Conservation (phyloP, 2,797 vertebrate species). For the Limnodromus scolopaceus region DNA sequence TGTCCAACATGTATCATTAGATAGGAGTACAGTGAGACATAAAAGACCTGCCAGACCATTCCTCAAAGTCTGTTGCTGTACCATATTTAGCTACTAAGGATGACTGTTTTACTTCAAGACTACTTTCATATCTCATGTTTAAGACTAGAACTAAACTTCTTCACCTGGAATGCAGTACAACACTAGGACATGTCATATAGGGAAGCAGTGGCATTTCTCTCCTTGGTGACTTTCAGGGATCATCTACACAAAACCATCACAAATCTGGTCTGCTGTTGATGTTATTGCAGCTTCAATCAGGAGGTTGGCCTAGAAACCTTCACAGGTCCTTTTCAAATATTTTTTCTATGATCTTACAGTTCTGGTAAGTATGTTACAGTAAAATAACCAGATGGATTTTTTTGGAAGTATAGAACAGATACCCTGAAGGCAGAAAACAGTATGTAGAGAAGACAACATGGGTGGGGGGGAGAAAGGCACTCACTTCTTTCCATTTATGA, state of each 20-base stretch:
- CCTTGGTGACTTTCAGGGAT: background rate
- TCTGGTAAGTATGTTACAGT: conserved; percentile 56
- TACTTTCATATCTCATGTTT: background rate
- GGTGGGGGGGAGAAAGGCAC: conserved; percentile 8
- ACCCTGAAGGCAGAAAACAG: conserved; percentile 69
- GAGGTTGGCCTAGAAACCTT: conserved; percentile 49
- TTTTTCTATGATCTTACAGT: conserved; percentile 50
- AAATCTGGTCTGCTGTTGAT: background rate
- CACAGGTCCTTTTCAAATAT: background rate
- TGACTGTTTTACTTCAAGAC: background rate
- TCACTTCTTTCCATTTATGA: conserved; percentile 57
- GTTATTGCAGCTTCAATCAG: background rate
- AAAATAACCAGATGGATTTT: conserved; percentile 69
- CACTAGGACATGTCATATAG: background rate
- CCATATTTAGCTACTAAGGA: background rate
- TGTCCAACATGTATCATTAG: background rate
- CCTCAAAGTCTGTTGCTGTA: background rate
- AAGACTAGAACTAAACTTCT: background rate
- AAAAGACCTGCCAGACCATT: background rate
- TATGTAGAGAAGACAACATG: conserved; percentile 31
- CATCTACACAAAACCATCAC: background rate
- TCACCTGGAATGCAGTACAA: background rate
- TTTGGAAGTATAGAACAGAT: conserved; percentile 62
- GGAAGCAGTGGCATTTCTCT: conserved; percentile 3
- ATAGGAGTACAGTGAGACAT: background rate